Base-by-base conservation (phyloP, 2,797 vertebrate species). In the Alosa sapidissima region DNA sequence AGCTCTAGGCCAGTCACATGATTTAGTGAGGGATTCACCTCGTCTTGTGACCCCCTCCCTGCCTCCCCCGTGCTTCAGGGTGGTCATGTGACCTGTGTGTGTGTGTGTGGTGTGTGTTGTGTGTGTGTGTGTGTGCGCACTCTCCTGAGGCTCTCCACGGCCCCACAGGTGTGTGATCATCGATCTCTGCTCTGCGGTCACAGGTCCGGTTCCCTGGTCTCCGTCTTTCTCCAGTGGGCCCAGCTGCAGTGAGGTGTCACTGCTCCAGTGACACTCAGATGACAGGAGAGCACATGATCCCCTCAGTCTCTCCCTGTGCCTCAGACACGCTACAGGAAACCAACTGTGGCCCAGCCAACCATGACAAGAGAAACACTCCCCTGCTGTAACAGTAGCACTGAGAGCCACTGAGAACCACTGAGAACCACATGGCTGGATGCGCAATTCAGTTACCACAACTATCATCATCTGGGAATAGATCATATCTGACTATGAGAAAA, bases 271-370 rank as follows among this genome's bases (percentile, higher is more conserved):
- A 60, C 16, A 24, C 84, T 88, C 87, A 85, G 83, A 86, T 88
- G 87, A 88, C 85, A 81, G 75, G 58, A 51, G 81, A 47, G 5
- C 85, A 88, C 72, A 81, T 86, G 68, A 75, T 45, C 68, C 33
- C 13, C 33, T 33, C 33, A 6, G 33, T 45, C 68, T 75, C 68
- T 75, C 28, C 33, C 36, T 33, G 2, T 19, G 3, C 33, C 13
- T 33, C 33, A 65, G 62, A 65, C 7, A 10, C 2, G 28, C 65
- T 72, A 36, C 11, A 28, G 33, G 33, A 75, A 75, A 33, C 28
- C 11, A 13, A 75, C 68, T 41, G 33, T 75, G 33, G 33, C 5
- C 68, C 36, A 36, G 4, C 68, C 68, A 72, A 36, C 65, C 28
- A 36, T 14, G 33, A 41, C 65, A 41, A 1, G 65, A 33, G 65